Base-by-base conservation (phyloP, 1,140 invertebrate genomes). In the Druon quercuslanigerum region DNA sequence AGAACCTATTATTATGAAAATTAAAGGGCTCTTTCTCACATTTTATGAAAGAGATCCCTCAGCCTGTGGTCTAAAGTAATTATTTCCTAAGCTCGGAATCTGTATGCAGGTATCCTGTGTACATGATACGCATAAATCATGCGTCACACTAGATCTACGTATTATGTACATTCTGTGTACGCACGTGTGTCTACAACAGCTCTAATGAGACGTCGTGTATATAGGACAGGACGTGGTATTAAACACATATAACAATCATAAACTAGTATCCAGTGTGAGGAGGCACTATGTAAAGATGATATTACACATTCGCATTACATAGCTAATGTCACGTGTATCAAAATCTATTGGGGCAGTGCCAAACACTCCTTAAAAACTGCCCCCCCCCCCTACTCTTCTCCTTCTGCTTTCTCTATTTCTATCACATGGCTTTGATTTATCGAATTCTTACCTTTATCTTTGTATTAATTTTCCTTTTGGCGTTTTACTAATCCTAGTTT, bases 101-200 rank as follows among this genome's bases (percentile, higher is more conserved):
- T 46, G 60, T 66, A 66, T 66, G 60, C 60, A 46, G 60, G 16
- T 16, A n/a, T n/a, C 40, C 25, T 40, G 33, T 40, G 60, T 66
- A 46, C 60, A 66, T 66, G 60, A 66, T 66, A 46, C 60, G 60
- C 60, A 66, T 66, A 66, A 66, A 66, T 66, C 60, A 66, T 66
- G 60, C 60, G 60, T 66, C 57, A 66, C 25, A 20, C 57, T 25
- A 66, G 25, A 66, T 33, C 60, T 66, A 66, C 60, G 16, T 66
- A 66, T 46, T 66, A 66, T 66, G 60, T 66, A 66, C 60, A 66
- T 66, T 40, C 60, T 46, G 25, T 33, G 25, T 66, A 66, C 60
- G 60, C 60, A 66, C 60, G 60, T 66, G 60, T 66, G 25, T 33
- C 25, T 40, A 40, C 60, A 66, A 14, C 16, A 16, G 25, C n/a